Evolutionary conservation across 2,113 vertebrate genomes (phyloP).

Genomic region (Psilopsiagon aurifrons): DNA sequence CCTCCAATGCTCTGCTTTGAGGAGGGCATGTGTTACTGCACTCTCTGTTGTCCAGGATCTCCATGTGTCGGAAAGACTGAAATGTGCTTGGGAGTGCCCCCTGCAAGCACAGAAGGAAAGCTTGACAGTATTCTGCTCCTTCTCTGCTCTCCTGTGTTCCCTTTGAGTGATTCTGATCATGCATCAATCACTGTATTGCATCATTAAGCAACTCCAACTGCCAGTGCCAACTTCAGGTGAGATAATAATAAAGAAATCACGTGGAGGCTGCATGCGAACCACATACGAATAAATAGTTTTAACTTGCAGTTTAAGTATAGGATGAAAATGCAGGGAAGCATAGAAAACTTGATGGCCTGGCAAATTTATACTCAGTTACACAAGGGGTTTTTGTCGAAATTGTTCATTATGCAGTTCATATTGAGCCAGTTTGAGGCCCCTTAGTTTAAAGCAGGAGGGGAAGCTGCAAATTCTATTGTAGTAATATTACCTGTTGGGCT

Average conservation of each 20-base stretch:
- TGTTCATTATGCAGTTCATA: accelerated
- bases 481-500: background rate
- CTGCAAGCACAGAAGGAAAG: background rate
- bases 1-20: accelerated
- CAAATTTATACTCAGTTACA: background rate
- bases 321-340: background rate
- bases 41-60: background rate
- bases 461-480: background rate
- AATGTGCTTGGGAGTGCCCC: background rate
- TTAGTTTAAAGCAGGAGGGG: background rate
- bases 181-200: accelerated
- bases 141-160: background rate
- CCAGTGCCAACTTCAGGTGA: background rate
- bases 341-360: background rate
- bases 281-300: background rate
- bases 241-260: background rate
- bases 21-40: accelerated
- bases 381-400: background rate
- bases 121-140: background rate
- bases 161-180: background rate
- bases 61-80: background rate
- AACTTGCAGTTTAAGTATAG: background rate
- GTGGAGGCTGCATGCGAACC: background rate
- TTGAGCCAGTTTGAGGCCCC: background rate
- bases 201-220: background rate